A percentile compares a stretch with the other conserved stretches of the same genome.
Conservation (phyloP, 2,888 invertebrate species). For the Steinernema scapterisci region DNA sequence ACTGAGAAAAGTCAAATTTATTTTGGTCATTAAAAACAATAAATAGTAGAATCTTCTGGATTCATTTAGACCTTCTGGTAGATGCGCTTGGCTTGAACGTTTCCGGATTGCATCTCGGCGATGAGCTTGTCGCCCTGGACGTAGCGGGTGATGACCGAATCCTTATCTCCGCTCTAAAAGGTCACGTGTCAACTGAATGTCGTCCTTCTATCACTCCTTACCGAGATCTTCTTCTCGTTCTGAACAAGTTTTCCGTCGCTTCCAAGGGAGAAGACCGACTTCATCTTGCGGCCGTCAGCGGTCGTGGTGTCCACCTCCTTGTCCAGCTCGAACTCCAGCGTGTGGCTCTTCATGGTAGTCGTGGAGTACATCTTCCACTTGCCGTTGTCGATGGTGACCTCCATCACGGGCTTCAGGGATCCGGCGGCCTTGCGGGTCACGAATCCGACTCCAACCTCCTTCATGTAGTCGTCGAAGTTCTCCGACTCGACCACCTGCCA, state of each 20-base stretch:
- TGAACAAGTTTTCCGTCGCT: constrained; percentile 33
- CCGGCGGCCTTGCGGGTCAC: constrained; percentile 38
- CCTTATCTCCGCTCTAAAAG: constrained; percentile 41
- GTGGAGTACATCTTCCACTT: constrained; percentile 36
- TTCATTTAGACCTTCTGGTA: constrained; percentile 11
- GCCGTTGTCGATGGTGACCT: constrained; percentile 34
- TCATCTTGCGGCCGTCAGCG: constrained; percentile 41
- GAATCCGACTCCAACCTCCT: constrained; percentile 44
- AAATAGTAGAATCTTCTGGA: neutral
- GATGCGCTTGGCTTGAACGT: constrained; percentile 32
- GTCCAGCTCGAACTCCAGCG: constrained; percentile 38
- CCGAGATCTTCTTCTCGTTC: constrained; percentile 36
- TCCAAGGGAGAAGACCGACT: constrained; percentile 28
- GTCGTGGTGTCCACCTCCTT: constrained; percentile 40
- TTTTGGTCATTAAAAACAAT: neutral
- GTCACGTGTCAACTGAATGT: neutral
- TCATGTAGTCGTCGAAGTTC: constrained; percentile 39
- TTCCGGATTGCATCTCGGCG: constrained; percentile 34
- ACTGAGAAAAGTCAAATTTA: too few species aligned
- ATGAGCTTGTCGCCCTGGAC: constrained; percentile 39
- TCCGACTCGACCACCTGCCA: constrained; percentile 37
- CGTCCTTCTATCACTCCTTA: neutral
- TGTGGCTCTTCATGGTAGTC: constrained; percentile 39
- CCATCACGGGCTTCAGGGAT: constrained; percentile 35
- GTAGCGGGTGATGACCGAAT: constrained; percentile 36